These are phyloP conservation scores for Spheniscus humboldti DNA, from an alignment of 2,797 vertebrate species.

Conservation along the genomic window DNA sequence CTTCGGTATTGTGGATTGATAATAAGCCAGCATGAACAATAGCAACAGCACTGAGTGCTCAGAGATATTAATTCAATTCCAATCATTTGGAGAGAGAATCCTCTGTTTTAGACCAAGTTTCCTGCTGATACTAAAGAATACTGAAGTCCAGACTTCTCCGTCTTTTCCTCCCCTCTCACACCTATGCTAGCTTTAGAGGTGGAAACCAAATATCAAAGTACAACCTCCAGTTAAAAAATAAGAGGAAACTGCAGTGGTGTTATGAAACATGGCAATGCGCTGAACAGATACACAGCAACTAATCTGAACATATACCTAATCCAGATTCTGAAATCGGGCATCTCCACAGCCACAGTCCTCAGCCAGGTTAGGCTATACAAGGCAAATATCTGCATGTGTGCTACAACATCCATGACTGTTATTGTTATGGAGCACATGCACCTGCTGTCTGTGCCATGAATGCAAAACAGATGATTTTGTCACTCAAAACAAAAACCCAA, in stretches of 20 bases:
- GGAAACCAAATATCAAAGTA: not conserved
- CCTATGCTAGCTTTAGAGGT: not conserved
- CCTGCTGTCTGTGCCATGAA: not conserved
- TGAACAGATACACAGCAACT: not conserved
- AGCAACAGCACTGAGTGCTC: not conserved
- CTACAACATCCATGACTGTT: not conserved
- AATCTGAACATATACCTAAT: not conserved
- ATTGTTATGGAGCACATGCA: rapidly evolving
- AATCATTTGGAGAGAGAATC: not conserved
- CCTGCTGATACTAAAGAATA: not conserved
- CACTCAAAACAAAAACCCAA: not conserved
- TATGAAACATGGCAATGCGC: not conserved
- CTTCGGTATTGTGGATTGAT: not conserved
- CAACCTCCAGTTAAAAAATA: not conserved
- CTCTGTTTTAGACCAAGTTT: not conserved
- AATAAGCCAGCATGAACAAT: not conserved
- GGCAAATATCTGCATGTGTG: not conserved
- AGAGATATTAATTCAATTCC: not conserved
- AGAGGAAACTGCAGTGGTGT: not conserved
- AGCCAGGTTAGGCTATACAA: not conserved
- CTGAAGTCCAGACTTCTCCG: rapidly evolving
- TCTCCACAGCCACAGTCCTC: not conserved
- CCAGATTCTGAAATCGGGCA: not conserved
- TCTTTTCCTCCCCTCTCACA: not conserved
- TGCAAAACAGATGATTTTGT: not conserved